These are phyloP conservation scores for Acanthosoma haemorrhoidale DNA, from an alignment of 2,888 invertebrate species.

Conservation along the genomic window DNA sequence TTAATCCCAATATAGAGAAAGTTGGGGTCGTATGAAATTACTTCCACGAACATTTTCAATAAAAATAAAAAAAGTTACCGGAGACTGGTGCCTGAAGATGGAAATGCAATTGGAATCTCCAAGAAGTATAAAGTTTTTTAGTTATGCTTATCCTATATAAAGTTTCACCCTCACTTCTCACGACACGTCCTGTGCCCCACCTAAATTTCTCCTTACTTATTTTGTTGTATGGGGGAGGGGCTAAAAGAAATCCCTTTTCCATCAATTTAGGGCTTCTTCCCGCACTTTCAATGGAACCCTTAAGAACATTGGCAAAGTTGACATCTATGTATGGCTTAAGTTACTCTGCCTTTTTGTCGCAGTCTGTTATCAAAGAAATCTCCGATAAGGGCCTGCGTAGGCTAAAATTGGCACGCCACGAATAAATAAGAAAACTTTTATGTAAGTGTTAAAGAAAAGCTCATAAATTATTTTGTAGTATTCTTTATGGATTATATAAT, in stretches of 20 bases:
- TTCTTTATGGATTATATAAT: too few species aligned
- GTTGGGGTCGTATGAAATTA: too few species aligned
- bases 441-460: too few species aligned
- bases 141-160: conserved; percentile 12
- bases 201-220: not conserved
- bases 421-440: too few species aligned
- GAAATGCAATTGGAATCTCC: not conserved
- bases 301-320: not conserved
- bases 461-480: too few species aligned
- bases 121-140: not conserved
- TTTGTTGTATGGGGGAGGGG: not conserved
- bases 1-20: too few species aligned
- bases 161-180: not conserved
- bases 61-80: too few species aligned
- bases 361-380: too few species aligned
- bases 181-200: not conserved
- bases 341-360: too few species aligned
- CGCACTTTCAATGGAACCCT: not conserved
- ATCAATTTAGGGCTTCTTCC: not conserved
- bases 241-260: not conserved
- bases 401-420: too few species aligned
- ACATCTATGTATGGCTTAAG: not conserved
- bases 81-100: not conserved
- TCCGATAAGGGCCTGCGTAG: too few species aligned
- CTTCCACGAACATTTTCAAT: too few species aligned